Percentiles rank a stretch among this genome's conserved stretches.
phyloP scores from a whole-genome alignment of 64 coral and sea anemone species.

The Pachyseris speciosa region DNA sequence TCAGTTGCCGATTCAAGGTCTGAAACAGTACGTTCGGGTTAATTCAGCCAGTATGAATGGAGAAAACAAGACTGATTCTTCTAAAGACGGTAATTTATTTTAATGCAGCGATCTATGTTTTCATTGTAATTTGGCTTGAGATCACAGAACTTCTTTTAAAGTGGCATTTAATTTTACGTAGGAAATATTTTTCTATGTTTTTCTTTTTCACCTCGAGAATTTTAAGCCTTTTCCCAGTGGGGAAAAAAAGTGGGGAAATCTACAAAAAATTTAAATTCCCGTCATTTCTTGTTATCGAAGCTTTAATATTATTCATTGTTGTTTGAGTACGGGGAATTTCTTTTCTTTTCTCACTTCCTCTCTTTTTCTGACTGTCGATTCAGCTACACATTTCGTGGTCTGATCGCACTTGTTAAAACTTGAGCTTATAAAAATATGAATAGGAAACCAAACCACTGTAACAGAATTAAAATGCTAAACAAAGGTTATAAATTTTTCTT shows the following conservation, averaged over 20 bases:
- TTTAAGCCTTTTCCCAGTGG: background rate
- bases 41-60: constrained; percentile 46
- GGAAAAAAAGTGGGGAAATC: background rate
- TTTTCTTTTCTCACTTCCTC: background rate
- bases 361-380: background rate
- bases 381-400: background rate
- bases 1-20: constrained; percentile 63
- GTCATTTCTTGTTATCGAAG: background rate
- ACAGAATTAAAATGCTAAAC: background rate
- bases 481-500: background rate
- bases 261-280: background rate
- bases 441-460: background rate
- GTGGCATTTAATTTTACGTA: background rate
- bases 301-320: background rate
- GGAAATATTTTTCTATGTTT: background rate
- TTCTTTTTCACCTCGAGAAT: background rate
- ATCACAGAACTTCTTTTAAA: background rate
- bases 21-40: constrained; percentile 45
- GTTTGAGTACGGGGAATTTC: background rate
- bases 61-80: constrained; percentile 21
- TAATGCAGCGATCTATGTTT: background rate
- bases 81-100: constrained; percentile 43
- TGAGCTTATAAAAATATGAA: background rate
- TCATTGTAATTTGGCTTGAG: constrained; percentile 11
- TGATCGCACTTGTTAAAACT: background rate